Evolutionary conservation across 2,797 vertebrate species (phyloP), one percentile per base, ranked within the genome.

Genomic region (Xenops minutus): DNA sequence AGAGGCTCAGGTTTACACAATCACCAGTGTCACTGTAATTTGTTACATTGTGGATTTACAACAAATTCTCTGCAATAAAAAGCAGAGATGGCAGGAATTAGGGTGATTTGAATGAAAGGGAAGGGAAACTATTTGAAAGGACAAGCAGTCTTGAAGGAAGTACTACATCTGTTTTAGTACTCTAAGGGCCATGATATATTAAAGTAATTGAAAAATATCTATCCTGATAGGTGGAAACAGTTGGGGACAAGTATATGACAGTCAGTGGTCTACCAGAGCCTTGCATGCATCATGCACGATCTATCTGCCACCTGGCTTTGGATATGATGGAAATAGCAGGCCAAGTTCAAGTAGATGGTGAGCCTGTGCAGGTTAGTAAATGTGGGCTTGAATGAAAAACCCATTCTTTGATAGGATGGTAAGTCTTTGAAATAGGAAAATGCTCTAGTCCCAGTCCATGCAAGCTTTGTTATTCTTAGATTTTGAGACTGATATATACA

Each of bases 311-410:
- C 96, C 98, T 99, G 83, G 99, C 99, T 66, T 97, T 99, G 69
- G 99, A 99, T 95, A 99, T 99, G 99, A 98, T 99, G 99, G 99
- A 99, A 98, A 99, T 99, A 32, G 99, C 99, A 17, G 99, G 99
- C 78, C 99, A 99, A 83, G 99, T 99, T 96, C 99, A 99, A 97
- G 99, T 99, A 72, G 99, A 99, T 44, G 98, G 99, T 41, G 98
- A 99, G 79, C 98, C 99, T 89, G 98, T 99, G 19, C 99, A 99
- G 99, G 99, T 99, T 62, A 97, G 97, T 98, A 92, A 71, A 71
- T 59, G 49, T 46, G 64, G 32, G 34, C 78, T 83, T 91, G 26
- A 72, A 71, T 61, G 58, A 82, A 85, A 73, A 92, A 30, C 26
- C 19, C 23, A 1, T 80, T 89, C 26, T 83, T 73, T 82, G 55